Evolutionary conservation across 2,888 invertebrate genomes (phyloP).

Genomic region (Teinopalpus imperialis): DNA sequence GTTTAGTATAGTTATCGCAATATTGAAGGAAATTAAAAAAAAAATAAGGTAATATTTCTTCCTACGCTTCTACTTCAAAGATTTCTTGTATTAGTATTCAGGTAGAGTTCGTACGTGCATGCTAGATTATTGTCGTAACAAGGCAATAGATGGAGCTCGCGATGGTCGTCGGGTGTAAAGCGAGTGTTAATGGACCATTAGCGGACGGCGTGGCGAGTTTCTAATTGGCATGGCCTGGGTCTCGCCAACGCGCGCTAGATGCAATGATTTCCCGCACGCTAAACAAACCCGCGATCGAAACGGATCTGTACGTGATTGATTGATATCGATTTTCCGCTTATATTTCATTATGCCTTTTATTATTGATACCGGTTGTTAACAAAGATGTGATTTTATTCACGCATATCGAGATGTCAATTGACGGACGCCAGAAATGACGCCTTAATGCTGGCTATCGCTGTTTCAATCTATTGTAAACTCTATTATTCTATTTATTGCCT

Average conservation of each 20-base stretch:
- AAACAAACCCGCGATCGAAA: constrained; percentile 30
- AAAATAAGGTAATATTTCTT: too few relatives aligned
- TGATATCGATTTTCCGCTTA: constrained; percentile 8
- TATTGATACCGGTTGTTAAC: constrained; percentile 3
- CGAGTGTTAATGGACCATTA: constrained; percentile 78
- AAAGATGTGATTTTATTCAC: constrained; percentile 2
- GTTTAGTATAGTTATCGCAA: too few relatives aligned
- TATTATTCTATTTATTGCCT: too few relatives aligned
- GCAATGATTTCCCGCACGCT: constrained; percentile 60
- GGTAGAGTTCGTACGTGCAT: too few relatives aligned
- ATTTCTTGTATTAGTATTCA: too few relatives aligned
- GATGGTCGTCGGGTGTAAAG: constrained; percentile 35
- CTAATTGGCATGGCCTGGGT: constrained; percentile 54
- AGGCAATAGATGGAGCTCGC: constrained; percentile 49
- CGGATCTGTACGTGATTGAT: constrained; percentile 16
- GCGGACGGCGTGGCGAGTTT: constrained; percentile 49
- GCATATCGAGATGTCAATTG: constrained; percentile 5
- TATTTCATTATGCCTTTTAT: constrained; percentile 5
- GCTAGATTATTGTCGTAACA: constrained; percentile 33
- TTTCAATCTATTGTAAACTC: too few relatives aligned
- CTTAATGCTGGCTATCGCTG: background rate
- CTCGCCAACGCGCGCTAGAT: constrained; percentile 43
- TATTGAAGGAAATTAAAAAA: too few relatives aligned
- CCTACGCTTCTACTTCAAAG: too few relatives aligned
- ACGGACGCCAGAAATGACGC: background rate